Base-by-base conservation (phyloP, 35 echinoderm and acorn worm genomes). In the Diadema setosum region DNA sequence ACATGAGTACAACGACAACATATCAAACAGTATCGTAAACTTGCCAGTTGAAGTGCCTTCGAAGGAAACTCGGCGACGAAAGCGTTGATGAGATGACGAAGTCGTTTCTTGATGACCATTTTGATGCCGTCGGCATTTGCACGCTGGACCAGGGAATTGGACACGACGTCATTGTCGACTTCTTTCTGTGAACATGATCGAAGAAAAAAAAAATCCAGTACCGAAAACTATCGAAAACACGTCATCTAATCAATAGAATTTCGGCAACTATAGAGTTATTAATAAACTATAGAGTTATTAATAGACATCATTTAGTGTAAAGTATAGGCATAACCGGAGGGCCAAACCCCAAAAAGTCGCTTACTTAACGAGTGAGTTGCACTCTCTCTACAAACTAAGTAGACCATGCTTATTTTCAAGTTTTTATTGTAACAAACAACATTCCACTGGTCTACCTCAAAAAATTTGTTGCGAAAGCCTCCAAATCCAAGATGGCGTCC, bases 61-160 rank as follows among this genome's bases (percentile, higher is more conserved):
- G 40, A 34, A 6, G 73, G 73, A 78, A 78, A 36, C 7, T 78
- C 44, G 1, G 73, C 73, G 40, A 78, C 73, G 40, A 78, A 78
- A 18, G 73, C 73, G n/a, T 78, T 78, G 40, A 78, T 78, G 73
- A 78, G 73, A 16, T 44, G 29, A 78, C n/a, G 73, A 41, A 78
- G 73, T 44, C 35, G 16, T 23, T 78, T 78, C 30, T 36, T 78
- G 8, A 78, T 41, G 7, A 78, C 44, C 73, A 78, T 21, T 5
- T 33, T 39, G 24, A 35, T 36, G 8, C 73, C 73, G 17, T 78
- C 27, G 36, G 36, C 12, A 34, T 41, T 39, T 3, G 73, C 40
- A 39, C 21, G 29, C 2, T 36, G 12, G 37, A 78, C 44, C 35
- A 78, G 12, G 14, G 73, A 78, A 21, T 78, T 41, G 7, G 73